These are phyloP conservation scores for Cichladusa arquata DNA, from an alignment of 2,113 vertebrate genomes.

Conservation along the genomic window DNA sequence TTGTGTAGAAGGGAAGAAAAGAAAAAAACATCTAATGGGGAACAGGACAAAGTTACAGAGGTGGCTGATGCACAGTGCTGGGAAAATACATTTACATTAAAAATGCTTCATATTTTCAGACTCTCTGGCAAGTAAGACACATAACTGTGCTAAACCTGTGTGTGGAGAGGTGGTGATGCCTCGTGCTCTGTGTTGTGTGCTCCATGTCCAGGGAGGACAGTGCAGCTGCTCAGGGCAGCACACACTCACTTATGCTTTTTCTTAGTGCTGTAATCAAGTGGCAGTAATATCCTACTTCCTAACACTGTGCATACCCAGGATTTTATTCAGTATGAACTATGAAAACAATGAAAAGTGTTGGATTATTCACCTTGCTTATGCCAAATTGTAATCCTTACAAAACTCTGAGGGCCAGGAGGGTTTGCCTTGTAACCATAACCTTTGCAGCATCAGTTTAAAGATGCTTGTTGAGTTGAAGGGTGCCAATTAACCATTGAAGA, in stretches of 20 bases:
- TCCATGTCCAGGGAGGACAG: neutral
- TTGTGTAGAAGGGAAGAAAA: neutral
- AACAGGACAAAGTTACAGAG: neutral
- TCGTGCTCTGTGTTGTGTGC: neutral
- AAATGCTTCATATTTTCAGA: neutral
- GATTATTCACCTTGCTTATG: neutral
- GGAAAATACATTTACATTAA: neutral
- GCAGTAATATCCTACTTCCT: neutral
- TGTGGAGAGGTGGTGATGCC: neutral
- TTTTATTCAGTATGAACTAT: neutral
- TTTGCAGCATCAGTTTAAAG: neutral
- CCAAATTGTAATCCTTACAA: neutral
- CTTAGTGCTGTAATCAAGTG: neutral
- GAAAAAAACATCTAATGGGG: neutral
- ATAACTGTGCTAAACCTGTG: neutral
- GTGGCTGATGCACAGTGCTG: constrained; percentile 5
- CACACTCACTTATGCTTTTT: neutral
- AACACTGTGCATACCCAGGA: neutral
- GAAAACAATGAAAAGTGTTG: neutral
- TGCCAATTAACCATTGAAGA: neutral
- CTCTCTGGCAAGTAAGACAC: neutral
- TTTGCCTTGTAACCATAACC: neutral
- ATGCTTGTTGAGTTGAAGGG: neutral
- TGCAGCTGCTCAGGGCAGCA: neutral
- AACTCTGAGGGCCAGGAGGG: neutral